Conservation (phyloP, 2,113 vertebrate species). For the Fukomys damarensis region DNA sequence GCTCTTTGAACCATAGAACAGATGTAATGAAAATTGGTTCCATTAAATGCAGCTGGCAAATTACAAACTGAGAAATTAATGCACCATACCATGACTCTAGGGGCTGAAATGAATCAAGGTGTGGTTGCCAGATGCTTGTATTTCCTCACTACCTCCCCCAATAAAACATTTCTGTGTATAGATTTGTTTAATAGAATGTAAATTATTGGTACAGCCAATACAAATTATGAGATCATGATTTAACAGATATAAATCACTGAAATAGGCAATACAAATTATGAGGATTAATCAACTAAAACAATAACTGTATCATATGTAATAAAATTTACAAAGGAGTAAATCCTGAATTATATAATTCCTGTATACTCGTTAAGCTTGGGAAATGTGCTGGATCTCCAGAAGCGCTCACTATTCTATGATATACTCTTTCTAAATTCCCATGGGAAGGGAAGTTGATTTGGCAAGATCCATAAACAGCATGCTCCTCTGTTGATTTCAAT, state of each 20-base stretch:
- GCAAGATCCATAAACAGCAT: not conserved
- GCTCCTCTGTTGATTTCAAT: constrained; percentile 56
- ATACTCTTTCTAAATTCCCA: not conserved
- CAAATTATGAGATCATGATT: constrained; percentile 18
- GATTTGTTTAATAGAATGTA: constrained; percentile 60
- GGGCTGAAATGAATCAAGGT: constrained; percentile 87
- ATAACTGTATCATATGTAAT: not conserved
- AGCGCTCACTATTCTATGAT: not conserved
- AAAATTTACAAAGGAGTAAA: not conserved
- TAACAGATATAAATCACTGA: not conserved
- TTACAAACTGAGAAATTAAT: constrained; percentile 91
- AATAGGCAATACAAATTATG: not conserved
- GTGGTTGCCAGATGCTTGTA: constrained; percentile 85
- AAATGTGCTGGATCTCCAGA: not conserved
- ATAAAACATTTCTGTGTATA: constrained; percentile 58
- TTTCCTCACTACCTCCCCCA: constrained; percentile 58
- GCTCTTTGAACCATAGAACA: constrained; percentile 90
- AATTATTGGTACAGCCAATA: constrained; percentile 47
- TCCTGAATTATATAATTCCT: not conserved
- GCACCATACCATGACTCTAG: constrained; percentile 86
- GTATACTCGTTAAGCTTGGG: not conserved
- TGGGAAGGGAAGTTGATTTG: not conserved
- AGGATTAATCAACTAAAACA: constrained; percentile 29
- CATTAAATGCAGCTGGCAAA: constrained; percentile 91
- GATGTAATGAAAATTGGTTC: constrained; percentile 91